Evolutionary conservation across 2,888 invertebrate genomes (phyloP), one percentile per base, ranked within the genome.

Genomic region (Protonemura montana): DNA sequence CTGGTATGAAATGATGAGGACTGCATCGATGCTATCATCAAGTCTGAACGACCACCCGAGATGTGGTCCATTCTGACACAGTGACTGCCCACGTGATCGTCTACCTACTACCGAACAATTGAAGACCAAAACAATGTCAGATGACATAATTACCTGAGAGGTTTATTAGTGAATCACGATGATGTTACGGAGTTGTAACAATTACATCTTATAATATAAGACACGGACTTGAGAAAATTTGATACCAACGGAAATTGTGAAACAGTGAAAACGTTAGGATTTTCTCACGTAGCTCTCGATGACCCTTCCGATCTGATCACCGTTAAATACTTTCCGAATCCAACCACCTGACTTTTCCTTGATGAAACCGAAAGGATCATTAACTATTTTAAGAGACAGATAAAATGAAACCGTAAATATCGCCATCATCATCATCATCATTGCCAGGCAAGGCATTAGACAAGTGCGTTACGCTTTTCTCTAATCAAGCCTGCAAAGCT

Each of bases 391-490:
- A 59, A 10, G 59, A 59, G 59, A 59, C 59, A 59, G 1, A 13
- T 59, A 21, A 59, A 59, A 59, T 21, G 59, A 59, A 59, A 59
- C 59, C 59, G 59, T 59, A 59, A 10, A 59, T 59, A 13, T 35
- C 59, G 21, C 21, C 21, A 59, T 59, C 59, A 59, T 59, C 59
- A 59, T 59, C 59, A 59, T 59, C 59, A 59, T 59, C 59, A 59
- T 59, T 21, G 59, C 21, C 13, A 21, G 16, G 59, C 59, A 59
- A 59, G 59, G 26, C 78, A 26, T 7, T 10, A 78, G 78, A 28
- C 78, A 25, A 78, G 78, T 78, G 78, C 26, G 78, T 78, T 78
- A 78, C 78, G 78, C 27, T 78, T 78, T 78, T 78, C 78, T 6
- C 78, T 59, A 59, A 59, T 59, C 59, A 59, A 59, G 59, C 59